Base-by-base conservation (phyloP, 2,113 vertebrate genomes). In the Maccullochella peelii region DNA sequence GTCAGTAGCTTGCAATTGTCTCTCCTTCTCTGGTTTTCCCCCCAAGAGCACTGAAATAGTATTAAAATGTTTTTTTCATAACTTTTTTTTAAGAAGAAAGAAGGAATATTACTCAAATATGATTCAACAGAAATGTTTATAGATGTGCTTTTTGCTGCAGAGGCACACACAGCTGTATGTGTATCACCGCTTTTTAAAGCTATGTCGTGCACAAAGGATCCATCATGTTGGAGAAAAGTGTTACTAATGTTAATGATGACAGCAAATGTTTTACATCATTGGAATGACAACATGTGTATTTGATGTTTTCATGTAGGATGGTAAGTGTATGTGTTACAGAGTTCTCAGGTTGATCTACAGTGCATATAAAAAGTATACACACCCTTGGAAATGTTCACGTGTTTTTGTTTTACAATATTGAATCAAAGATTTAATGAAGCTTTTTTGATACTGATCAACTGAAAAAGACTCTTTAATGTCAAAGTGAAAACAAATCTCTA, bases 131-230 rank as follows among this genome's bases (percentile, higher is more conserved):
- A 73, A 69, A 55, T 61, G 65, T 52, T 49, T 27, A 42, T 16
- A 61, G 38, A 59, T 44, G 65, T 70, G 71, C 66, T 73, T 77
- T 86, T 82, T 65, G 68, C 36, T 76, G 50, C 47, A 50, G 25
- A 67, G 12, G 36, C 52, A 72, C 44, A 59, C 15, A 59, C 23
- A 50, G 10, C 38, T 42, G 10, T 59, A 62, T 80, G 36, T 63
- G 30, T 33, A 69, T 67, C n/a, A n/a, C n/a, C n/a, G n/a, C 4
- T 40, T 52, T 5, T 36, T 44, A 50, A 38, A 49, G 36, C 33
- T 40, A 5, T 15, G 25, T 49, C 9, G 2, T 36, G 54, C 15
- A n/a, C 20, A 58, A 15, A 25, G 21, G 49, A 23, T 27, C 33
- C 5, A 25, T 40, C 2, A 25, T 63, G 25, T 30, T 40, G 33